Evolutionary conservation across 2,113 vertebrate genomes (phyloP).

Genomic region (Zonotrichia leucophrys): DNA sequence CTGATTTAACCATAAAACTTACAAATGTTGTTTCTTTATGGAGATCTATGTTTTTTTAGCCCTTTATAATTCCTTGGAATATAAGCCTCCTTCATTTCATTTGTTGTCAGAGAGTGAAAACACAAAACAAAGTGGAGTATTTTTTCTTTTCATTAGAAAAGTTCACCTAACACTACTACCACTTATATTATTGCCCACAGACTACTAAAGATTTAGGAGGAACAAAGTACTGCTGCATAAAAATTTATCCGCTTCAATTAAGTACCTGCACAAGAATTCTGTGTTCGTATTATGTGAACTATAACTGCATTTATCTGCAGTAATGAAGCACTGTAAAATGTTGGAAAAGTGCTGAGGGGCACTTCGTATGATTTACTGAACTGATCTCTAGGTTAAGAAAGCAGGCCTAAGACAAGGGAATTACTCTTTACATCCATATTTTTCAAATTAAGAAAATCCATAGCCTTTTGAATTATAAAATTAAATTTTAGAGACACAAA

Average conservation of each 20-base stretch:
- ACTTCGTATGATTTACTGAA: constrained; percentile 41
- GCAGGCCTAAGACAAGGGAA: background rate
- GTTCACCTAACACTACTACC: constrained; percentile 17
- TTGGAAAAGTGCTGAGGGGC: constrained; percentile 34
- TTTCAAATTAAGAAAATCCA: constrained; percentile 51
- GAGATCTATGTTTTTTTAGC: constrained; percentile 68
- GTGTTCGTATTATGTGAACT: constrained; percentile 20
- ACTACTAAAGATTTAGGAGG: constrained; percentile 67
- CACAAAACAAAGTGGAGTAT: constrained; percentile 50
- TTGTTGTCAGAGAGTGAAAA: constrained; percentile 42
- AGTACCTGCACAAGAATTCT: constrained; percentile 58
- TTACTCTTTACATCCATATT: constrained; percentile 21
- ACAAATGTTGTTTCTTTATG: constrained; percentile 75
- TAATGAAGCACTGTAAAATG: constrained; percentile 56
- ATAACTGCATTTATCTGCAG: constrained; percentile 23
- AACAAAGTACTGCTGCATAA: constrained; percentile 45
- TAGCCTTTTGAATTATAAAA: constrained; percentile 34
- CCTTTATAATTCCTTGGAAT: constrained; percentile 67
- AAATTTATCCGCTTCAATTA: constrained; percentile 59
- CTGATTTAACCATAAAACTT: constrained; percentile 76
- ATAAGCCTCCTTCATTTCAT: constrained; percentile 49
- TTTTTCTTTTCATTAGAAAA: constrained; percentile 59
- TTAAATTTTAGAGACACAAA: constrained; percentile 23
- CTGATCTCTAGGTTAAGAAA: constrained; percentile 52
- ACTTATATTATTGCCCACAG: constrained; percentile 48